Conservation (phyloP, 2,888 invertebrate species). For the Aelia acuminata region DNA sequence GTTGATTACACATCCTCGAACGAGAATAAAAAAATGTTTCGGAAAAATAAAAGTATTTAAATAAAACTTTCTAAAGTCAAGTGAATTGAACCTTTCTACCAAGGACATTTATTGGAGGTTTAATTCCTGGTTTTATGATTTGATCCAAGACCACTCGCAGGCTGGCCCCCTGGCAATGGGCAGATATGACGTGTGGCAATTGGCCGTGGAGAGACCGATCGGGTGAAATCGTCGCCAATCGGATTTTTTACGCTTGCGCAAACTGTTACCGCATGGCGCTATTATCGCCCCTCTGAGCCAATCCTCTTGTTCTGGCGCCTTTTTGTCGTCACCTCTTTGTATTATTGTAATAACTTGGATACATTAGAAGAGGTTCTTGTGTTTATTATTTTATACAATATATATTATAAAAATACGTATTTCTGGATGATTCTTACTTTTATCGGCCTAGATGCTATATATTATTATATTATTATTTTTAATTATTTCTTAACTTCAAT, state of each 20-base stretch:
- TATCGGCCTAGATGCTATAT: no score
- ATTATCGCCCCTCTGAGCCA: constrained; percentile 40
- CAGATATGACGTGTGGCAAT: constrained; percentile 35
- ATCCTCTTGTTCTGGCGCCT: constrained; percentile 45
- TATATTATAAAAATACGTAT: not conserved
- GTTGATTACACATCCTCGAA: no score
- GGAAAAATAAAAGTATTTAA: no score
- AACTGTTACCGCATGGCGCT: constrained; percentile 37
- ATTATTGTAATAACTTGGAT: not conserved
- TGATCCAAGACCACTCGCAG: not conserved
- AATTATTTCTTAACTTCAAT: no score
- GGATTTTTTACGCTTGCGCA: constrained; percentile 51
- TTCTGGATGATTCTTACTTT: not conserved
- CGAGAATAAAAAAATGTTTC: no score
- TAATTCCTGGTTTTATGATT: not conserved
- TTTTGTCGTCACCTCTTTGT: not conserved
- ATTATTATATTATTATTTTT: no score
- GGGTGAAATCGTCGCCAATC: constrained; percentile 55
- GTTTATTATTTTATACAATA: not conserved
- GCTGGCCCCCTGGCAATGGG: not conserved
- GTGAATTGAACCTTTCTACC: no score
- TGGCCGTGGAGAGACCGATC: constrained; percentile 26
- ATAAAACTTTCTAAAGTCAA: no score
- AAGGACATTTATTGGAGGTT: no score
- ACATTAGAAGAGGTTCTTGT: not conserved